Percentiles rank a stretch among this genome's conserved stretches.
phyloP scores from a whole-genome alignment of 2,113 vertebrate genomes.

The Stegastes partitus region DNA sequence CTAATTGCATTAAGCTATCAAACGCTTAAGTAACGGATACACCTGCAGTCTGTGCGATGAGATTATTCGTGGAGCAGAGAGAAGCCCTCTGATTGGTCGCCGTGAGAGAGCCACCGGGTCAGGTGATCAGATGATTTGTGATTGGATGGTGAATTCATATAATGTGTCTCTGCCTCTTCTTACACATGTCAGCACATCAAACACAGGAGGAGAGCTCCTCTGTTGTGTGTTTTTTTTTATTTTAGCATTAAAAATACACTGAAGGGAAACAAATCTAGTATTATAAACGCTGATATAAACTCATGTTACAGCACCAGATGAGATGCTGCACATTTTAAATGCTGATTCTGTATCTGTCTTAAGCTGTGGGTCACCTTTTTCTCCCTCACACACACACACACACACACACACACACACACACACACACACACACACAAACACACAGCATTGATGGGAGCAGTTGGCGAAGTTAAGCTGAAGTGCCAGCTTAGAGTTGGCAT shows the following conservation, averaged over 20 bases:
- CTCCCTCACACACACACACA: not conserved
- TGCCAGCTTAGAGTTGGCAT: slow-evolving; percentile 12
- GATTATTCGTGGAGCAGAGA: slow-evolving; percentile 53
- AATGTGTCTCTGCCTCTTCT: not conserved
- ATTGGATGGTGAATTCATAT: slow-evolving; percentile 34
- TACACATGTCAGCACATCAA: not conserved
- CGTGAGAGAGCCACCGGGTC: not conserved
- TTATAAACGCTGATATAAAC: too few relatives aligned
- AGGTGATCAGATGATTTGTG: slow-evolving; percentile 57
- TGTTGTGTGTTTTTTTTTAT: too few relatives aligned
- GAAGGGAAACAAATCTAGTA: too few relatives aligned
- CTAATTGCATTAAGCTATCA: slow-evolving; percentile 51
- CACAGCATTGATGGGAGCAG: not conserved
- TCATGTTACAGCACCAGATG: too few relatives aligned
- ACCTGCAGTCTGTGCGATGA: slow-evolving; percentile 26
- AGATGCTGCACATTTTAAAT: not conserved
- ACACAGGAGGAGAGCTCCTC: not conserved
- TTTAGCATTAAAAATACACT: too few relatives aligned
- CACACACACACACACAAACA: slow-evolving; percentile 3
- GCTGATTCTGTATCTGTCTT: not conserved
- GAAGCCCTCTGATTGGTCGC: slow-evolving; percentile 55
- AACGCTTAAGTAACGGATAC: slow-evolving; percentile 56
- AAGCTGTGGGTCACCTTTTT: not conserved
- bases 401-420: not conserved
- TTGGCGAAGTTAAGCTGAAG: slow-evolving; percentile 11